Evolutionary conservation across 2,797 vertebrate species (phyloP).

Genomic region (Pangasius djambal): DNA sequence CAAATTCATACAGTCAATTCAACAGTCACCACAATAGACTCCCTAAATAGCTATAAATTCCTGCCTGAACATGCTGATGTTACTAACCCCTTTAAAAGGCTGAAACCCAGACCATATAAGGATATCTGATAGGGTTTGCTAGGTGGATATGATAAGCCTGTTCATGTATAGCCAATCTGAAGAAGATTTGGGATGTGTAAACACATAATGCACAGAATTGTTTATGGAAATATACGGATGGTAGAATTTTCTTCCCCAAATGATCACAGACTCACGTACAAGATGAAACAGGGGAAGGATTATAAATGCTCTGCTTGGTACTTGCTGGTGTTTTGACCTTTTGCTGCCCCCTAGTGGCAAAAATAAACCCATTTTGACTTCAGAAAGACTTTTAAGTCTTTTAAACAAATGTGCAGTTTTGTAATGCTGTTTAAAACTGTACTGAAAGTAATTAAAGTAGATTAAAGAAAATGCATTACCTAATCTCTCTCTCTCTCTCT

Average conservation of each 20-base stretch:
- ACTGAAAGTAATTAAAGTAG: background rate
- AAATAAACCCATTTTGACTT: background rate
- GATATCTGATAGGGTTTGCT: background rate
- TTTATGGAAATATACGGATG: conserved; percentile 7
- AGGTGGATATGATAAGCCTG: background rate
- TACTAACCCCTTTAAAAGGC: background rate
- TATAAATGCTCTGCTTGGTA: background rate
- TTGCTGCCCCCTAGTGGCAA: conserved; percentile 34
- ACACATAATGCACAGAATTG: background rate
- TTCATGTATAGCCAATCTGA: background rate
- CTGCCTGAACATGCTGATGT: background rate
- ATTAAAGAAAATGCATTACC: background rate
- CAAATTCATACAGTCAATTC: background rate
- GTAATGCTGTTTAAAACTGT: background rate
- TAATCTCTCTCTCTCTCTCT: background rate
- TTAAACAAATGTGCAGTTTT: background rate
- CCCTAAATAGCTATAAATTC: background rate
- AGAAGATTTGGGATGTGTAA: background rate
- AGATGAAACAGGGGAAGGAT: too few relatives aligned
- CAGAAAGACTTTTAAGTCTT: background rate
- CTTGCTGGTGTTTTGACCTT: background rate
- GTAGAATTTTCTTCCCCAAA: background rate
- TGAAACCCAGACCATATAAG: conserved; percentile 3
- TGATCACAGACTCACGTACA: background rate
- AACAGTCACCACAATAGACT: background rate